phyloP scores from a whole-genome alignment of 64 coral and sea anemone species.

The Dendrophyllia cribrosa region DNA sequence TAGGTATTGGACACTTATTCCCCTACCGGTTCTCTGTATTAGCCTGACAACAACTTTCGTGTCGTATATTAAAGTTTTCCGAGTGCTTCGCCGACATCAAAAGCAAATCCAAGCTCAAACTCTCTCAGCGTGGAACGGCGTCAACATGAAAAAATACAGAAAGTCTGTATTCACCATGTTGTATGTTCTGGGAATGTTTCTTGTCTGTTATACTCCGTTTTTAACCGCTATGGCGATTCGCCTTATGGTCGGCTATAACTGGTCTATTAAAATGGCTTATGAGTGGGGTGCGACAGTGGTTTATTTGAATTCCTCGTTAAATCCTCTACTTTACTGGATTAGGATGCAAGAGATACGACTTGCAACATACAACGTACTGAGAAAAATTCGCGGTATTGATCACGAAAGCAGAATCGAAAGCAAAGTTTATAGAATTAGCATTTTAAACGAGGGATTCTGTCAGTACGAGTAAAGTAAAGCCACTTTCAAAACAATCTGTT shows the following conservation, averaged over 20 bases:
- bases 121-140: background rate
- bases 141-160: conserved; percentile 52
- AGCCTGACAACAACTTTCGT: conserved; percentile 44
- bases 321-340: conserved; percentile 50
- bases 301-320: conserved; percentile 63
- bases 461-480: background rate
- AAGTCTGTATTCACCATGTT: conserved; percentile 57
- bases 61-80: conserved; percentile 50
- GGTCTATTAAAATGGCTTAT: conserved; percentile 55
- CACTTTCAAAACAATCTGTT: too few relatives aligned
- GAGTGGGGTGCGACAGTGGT: conserved; percentile 62
- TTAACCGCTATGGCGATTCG: conserved; percentile 52
- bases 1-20: conserved; percentile 68
- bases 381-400: background rate
- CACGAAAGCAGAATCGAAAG: conserved; percentile 9
- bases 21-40: conserved; percentile 18
- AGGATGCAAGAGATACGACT: conserved; percentile 56
- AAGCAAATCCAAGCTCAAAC: conserved; percentile 45
- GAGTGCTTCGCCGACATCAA: conserved; percentile 40
- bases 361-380: conserved; percentile 1
- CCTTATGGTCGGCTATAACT: conserved; percentile 27
- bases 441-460: background rate
- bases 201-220: conserved; percentile 59
- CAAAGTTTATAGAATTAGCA: conserved; percentile 11
- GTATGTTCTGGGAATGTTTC: conserved; percentile 36